Evolutionary conservation across 2,797 vertebrate genomes (phyloP), one percentile per base, ranked within the genome.

Genomic region (Syngnathus rostellatus): DNA sequence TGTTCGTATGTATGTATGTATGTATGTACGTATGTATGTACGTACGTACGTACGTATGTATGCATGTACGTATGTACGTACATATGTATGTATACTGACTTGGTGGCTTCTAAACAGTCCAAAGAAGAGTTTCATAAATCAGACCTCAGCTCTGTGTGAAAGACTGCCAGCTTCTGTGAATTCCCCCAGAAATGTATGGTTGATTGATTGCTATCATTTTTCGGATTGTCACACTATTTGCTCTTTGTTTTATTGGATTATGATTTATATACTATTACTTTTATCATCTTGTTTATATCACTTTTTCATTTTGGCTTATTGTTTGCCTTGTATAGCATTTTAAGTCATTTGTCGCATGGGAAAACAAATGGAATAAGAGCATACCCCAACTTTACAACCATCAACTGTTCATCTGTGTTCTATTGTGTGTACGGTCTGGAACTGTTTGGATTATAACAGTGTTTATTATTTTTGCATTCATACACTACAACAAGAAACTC

Each of bases 241-340:
- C 68, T 63, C 66, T 64, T 59, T 23, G 65, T 67, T 74, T 70
- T 76, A 71, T 75, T 71, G 64, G 71, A 66, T 50, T 39, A 43
- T 72, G 62, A 73, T 78, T 73, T 79, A 74, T 72, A 71, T 69
- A 69, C 59, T 40, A 39, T 19, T 73, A 53, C 37, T 67, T 73
- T 72, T 70, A 73, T 77, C 65, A 8, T 48, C 23, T 54, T 40
- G 16, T 63, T 64, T 71, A 63, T 54, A 76, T 70, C 70, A 37
- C 41, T 75, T 72, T 75, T 68, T 78, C 72, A 72, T 73, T 69
- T 76, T 67, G 64, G 45, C 54, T 74, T 74, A 78, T 65, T 70
- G 66, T 76, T 71, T 68, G 67, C 66, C 67, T 73, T 64, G 61
- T 58, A 38, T 38, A 39, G 8, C 63, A 70, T 53, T 62, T 48